Base-by-base conservation (phyloP, 2,113 vertebrate genomes). In the Strix aluco region DNA sequence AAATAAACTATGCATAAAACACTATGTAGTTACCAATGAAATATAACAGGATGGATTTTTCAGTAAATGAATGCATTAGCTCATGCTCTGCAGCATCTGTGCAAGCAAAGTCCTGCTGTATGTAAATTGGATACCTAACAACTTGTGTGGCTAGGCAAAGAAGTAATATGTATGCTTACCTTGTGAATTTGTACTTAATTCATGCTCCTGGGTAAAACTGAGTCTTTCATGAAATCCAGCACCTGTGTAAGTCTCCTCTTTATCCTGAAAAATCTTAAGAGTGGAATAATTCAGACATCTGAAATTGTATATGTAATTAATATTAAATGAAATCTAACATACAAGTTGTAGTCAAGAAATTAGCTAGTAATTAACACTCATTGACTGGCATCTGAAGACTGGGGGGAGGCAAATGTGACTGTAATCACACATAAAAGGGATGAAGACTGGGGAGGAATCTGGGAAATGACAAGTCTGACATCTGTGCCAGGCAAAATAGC, bases 61-160 rank as follows among this genome's bases (percentile, higher is more conserved):
- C 88, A 67, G 84, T 75, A 95, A 87, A 65, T 90, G 20, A 89
- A 85, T 59, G 18, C 26, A 52, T 84, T 71, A 92, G 65, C 52
- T 91, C 81, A 82, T 85, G 47, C 40, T 84, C 59, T 72, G 72
- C 86, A 91, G 77, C 73, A 63, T 88, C 86, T 92, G 80, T 86
- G 80, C 72, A 91, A 93, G 92, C 30, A 52, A 93, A 93, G 88
- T 90, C 74, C 82, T 92, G 73, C 83, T 96, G 80, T 84, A 94
- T 92, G 91, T 78, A 95, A 94, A 95, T 87, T 34, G 34, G 57
- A 89, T 70, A 77, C 83, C 52, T 89, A 86, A 80, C 86, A 87
- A 92, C 77, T 93, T 89, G 91, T 92, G 83, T 87, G 83, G 92
- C 71, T 95, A 80, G 79, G 81, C 74, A 96, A 96, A 92, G 51